phyloP scores from a whole-genome alignment of 2,113 vertebrate species.

The Cromileptes altivelis region DNA sequence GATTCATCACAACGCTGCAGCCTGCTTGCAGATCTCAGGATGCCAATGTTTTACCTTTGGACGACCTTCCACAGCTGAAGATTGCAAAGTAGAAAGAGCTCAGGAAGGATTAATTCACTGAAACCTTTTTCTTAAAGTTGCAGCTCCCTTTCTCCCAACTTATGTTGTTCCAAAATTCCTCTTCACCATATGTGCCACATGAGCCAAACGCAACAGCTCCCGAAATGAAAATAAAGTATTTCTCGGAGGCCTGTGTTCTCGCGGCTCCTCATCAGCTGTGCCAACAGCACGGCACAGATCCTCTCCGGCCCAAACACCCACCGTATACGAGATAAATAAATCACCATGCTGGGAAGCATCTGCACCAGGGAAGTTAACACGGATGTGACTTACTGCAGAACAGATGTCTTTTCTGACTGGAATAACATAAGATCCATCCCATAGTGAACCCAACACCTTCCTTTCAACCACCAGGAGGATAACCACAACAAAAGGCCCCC shows the following conservation, averaged over 20 bases:
- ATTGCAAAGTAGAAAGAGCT: background rate
- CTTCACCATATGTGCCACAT: background rate
- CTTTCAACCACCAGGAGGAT: slow-evolving; percentile 70
- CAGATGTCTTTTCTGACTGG: slow-evolving; percentile 73
- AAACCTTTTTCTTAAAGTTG: slow-evolving; percentile 5
- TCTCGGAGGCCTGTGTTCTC: slow-evolving; percentile 27
- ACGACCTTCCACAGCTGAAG: slow-evolving; percentile 9
- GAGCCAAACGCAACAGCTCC: slow-evolving; percentile 52
- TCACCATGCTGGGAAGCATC: slow-evolving; percentile 60
- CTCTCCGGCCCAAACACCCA: slow-evolving; percentile 33
- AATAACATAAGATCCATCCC: slow-evolving; percentile 61
- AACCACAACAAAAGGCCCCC: slow-evolving; percentile 73
- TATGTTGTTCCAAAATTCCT: slow-evolving; percentile 15
- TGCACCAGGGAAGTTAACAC: slow-evolving; percentile 69
- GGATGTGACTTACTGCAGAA: slow-evolving; percentile 59
- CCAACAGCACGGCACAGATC: slow-evolving; percentile 52
- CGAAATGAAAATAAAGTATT: slow-evolving; percentile 47
- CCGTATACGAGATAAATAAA: slow-evolving; percentile 55
- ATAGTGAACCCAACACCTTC: slow-evolving; percentile 67
- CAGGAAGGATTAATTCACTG: slow-evolving; percentile 18
- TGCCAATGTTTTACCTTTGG: slow-evolving; percentile 7
- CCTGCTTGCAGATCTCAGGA: background rate
- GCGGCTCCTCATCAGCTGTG: slow-evolving; percentile 56
- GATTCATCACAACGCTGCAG: background rate
- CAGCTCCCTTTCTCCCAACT: background rate